Percentiles rank a stretch among this genome's conserved stretches.
Conservation (phyloP, 1,140 invertebrate genomes). For the Caerostris extrusa region DNA sequence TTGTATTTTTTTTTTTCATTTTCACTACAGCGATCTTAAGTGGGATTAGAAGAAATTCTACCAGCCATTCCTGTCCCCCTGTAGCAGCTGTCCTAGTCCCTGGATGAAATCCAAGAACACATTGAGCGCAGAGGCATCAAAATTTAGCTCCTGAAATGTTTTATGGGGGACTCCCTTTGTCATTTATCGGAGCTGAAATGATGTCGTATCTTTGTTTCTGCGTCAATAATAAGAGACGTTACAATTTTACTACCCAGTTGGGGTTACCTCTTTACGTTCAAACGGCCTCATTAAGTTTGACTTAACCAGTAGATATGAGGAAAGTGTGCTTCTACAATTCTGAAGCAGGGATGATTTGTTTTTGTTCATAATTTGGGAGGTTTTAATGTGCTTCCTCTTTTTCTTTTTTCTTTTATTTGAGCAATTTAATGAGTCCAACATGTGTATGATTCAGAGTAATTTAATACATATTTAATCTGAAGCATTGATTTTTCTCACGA, state of each 20-base stretch:
- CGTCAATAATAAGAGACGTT: constrained; percentile 27
- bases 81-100: constrained; percentile 12
- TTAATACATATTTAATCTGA: too few species aligned
- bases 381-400: too few species aligned
- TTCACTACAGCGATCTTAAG: too few species aligned
- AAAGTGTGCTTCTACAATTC: constrained; percentile 9
- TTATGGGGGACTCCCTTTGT: constrained; percentile 28
- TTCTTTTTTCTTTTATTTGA: too few species aligned
- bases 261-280: constrained; percentile 13
- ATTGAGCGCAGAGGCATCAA: neutral
- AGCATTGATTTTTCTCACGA: too few species aligned
- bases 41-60: neutral
- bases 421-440: too few species aligned
- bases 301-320: constrained; percentile 14
- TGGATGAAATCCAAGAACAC: constrained; percentile 48
- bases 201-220: constrained; percentile 40
- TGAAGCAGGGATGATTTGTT: too few species aligned
- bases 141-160: constrained; percentile 45
- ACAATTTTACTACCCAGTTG: constrained; percentile 43
- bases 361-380: too few species aligned
- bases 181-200: constrained; percentile 41
- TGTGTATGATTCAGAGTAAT: too few species aligned
- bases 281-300: constrained; percentile 13
- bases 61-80: neutral
- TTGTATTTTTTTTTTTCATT: too few species aligned